Evolutionary conservation across 2,888 invertebrate species (phyloP).

Genomic region (Entomobrya proxima): DNA sequence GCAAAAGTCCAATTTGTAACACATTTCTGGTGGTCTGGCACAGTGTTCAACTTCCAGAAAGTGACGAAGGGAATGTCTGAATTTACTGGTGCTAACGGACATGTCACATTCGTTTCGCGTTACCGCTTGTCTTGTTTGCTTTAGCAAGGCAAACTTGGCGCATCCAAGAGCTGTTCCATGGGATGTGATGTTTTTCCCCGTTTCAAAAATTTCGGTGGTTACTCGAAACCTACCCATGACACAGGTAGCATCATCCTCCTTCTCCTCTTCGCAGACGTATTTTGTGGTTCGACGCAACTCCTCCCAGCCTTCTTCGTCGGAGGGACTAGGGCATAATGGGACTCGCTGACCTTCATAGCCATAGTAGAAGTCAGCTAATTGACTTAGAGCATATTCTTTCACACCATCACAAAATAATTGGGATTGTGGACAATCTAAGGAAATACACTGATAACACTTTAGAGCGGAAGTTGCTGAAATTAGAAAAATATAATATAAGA

Average conservation of each 20-base stretch:
- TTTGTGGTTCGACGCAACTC: slow-evolving; percentile 11
- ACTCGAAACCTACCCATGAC: slow-evolving; percentile 69
- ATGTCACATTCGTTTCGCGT: slow-evolving; percentile 51
- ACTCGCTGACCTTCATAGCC: slow-evolving; percentile 50
- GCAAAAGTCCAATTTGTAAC: slow-evolving; percentile 68
- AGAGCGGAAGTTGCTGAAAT: slow-evolving; percentile 47
- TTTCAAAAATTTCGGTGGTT: slow-evolving; percentile 56
- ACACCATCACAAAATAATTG: slow-evolving; percentile 60
- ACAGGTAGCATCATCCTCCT: slow-evolving; percentile 69
- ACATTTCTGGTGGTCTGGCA: slow-evolving; percentile 68
- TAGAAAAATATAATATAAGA: neutral
- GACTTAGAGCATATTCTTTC: slow-evolving; percentile 55
- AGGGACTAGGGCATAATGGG: slow-evolving; percentile 63
- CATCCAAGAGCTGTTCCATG: slow-evolving; percentile 72
- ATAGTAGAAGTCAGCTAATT: slow-evolving; percentile 67
- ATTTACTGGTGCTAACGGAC: slow-evolving; percentile 9
- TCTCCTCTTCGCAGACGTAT: slow-evolving; percentile 57
- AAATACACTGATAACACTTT: slow-evolving; percentile 71
- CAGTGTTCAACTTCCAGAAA: slow-evolving; percentile 72
- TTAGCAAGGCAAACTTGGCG: slow-evolving; percentile 67
- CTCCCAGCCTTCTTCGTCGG: slow-evolving; percentile 40
- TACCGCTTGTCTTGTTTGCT: slow-evolving; percentile 51
- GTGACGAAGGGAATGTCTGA: slow-evolving; percentile 61
- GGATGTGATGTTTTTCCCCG: slow-evolving; percentile 66
- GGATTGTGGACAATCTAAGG: slow-evolving; percentile 64